Conservation (phyloP, 2,888 invertebrate species). For the Cylloceria caligata region DNA sequence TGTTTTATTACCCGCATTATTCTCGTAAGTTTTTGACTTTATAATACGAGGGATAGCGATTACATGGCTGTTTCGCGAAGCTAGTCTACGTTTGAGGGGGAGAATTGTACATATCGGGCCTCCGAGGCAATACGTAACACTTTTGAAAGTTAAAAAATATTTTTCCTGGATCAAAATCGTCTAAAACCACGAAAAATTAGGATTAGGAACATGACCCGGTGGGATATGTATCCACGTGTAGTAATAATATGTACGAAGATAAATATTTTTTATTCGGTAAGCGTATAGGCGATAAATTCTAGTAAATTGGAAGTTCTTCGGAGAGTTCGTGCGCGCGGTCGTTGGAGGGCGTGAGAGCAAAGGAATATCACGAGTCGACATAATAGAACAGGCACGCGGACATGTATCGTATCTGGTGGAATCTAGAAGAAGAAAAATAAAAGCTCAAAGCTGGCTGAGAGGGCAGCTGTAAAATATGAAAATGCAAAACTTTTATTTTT, state of each 20-base stretch:
- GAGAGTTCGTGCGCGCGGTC: background rate
- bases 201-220: background rate
- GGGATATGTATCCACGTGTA: background rate
- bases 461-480: conserved; percentile 15
- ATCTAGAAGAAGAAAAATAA: background rate
- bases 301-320: conserved; percentile 50
- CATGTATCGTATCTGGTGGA: conserved; percentile 24
- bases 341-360: background rate
- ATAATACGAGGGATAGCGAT: conserved; percentile 15
- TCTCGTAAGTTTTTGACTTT: conserved; percentile 24
- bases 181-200: background rate
- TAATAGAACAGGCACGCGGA: conserved; percentile 26
- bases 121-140: background rate
- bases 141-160: too few species aligned
- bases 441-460: background rate
- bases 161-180: too few species aligned
- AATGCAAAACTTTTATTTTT: background rate
- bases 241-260: conserved; percentile 18
- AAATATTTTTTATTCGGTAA: conserved; percentile 46
- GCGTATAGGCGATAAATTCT: conserved; percentile 54
- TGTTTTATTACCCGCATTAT: conserved; percentile 44
- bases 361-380: conserved; percentile 34
- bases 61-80: conserved; percentile 1
- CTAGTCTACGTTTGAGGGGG: background rate
- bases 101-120: background rate